phyloP scores from a whole-genome alignment of 2,113 vertebrate species.

The Lampris incognitus region DNA sequence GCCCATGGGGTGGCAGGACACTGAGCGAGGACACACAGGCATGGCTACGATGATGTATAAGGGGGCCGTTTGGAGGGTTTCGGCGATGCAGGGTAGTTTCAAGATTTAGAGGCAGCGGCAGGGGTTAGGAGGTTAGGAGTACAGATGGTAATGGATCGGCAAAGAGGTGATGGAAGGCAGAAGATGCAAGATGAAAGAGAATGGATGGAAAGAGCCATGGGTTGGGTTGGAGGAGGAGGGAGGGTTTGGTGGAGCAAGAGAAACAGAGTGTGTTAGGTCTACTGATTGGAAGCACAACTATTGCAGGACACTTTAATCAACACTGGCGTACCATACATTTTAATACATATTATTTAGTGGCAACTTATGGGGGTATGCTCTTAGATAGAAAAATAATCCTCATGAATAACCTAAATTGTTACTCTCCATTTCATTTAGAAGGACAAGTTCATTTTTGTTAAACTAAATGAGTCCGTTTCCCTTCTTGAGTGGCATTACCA shows the following conservation, averaged over 20 bases:
- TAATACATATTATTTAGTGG: background rate
- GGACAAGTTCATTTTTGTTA: too few species aligned
- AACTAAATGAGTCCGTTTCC: too few species aligned
- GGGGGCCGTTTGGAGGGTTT: conserved; percentile 75
- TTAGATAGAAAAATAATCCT: background rate
- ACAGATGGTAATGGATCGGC: background rate
- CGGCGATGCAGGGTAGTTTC: conserved; percentile 67
- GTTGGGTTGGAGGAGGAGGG: background rate
- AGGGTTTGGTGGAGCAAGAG: conserved; percentile 79
- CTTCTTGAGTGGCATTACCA: too few species aligned
- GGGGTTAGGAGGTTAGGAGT: conserved; percentile 20
- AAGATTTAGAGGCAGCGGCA: conserved; percentile 12
- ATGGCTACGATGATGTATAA: conserved; percentile 86
- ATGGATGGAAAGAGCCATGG: background rate
- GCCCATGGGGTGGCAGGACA: conserved; percentile 95
- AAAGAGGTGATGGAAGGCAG: conserved; percentile 50
- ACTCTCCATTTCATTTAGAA: too few species aligned
- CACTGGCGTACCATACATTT: conserved; percentile 35
- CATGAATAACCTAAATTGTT: too few species aligned
- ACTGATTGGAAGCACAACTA: conserved; percentile 47
- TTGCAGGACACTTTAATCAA: conserved; percentile 67
- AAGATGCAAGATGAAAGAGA: conserved; percentile 7
- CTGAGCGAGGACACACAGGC: conserved; percentile 99
- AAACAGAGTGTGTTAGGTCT: conserved; percentile 84
- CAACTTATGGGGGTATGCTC: background rate